A percentile compares a stretch with the other conserved stretches of the same genome.
These are phyloP conservation scores for Pseudomyrmex pallidus DNA, from an alignment of 1,140 invertebrate species.

Conservation along the genomic window DNA sequence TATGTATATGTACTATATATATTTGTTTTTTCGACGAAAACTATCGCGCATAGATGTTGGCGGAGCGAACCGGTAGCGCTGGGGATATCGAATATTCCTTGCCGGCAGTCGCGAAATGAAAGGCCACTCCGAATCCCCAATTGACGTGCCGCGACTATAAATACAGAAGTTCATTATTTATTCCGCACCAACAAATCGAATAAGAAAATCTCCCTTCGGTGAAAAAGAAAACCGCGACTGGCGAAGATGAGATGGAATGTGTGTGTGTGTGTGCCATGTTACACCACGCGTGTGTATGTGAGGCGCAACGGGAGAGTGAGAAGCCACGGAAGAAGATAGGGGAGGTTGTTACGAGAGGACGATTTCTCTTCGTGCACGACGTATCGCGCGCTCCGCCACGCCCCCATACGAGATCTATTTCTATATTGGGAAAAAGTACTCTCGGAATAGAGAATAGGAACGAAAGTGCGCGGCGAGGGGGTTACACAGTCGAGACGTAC, in stretches of 20 bases:
- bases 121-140: constrained; percentile 29
- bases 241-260: constrained; percentile 5
- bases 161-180: constrained; percentile 66
- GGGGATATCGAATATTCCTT: constrained; percentile 39
- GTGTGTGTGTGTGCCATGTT: background rate
- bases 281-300: background rate
- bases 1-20: too few relatives aligned
- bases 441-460: constrained; percentile 60
- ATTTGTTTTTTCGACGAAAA: constrained; percentile 15
- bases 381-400: constrained; percentile 66
- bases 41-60: constrained; percentile 29
- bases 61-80: background rate
- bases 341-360: constrained; percentile 71
- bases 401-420: constrained; percentile 69
- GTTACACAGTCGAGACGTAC: background rate
- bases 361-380: constrained; percentile 71
- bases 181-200: constrained; percentile 46
- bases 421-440: constrained; percentile 74
- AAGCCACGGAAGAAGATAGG: background rate
- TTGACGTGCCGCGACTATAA: constrained; percentile 47
- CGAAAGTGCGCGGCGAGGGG: constrained; percentile 22
- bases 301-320: constrained; percentile 16
- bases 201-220: constrained; percentile 62
- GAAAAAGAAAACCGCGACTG: constrained; percentile 19
- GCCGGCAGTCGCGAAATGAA: constrained; percentile 28